Percentiles rank a stretch among this genome's conserved stretches.
Conservation (phyloP, 2,797 vertebrate species). For the Hoplostethus atlanticus region DNA sequence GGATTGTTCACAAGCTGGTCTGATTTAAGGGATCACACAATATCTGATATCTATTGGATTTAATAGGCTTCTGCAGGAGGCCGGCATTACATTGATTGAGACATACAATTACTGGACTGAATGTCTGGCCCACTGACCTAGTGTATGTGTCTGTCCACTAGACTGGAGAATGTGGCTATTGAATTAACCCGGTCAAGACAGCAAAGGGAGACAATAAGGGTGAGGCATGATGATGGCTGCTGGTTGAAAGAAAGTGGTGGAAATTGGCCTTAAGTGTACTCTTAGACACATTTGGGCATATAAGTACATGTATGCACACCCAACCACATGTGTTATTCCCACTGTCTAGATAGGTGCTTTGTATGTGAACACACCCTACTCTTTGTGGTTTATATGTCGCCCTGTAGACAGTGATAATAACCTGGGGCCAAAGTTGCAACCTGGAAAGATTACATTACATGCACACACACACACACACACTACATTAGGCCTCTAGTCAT, state of each 20-base stretch:
- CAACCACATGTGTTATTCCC: neutral
- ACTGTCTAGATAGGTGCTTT: slow-evolving; percentile 19
- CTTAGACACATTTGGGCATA: slow-evolving; percentile 14
- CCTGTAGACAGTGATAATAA: slow-evolving; percentile 36
- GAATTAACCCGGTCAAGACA: slow-evolving; percentile 72
- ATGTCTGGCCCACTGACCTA: slow-evolving; percentile 71
- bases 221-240: slow-evolving; percentile 8
- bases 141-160: slow-evolving; percentile 22
- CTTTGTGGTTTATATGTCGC: slow-evolving; percentile 29
- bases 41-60: slow-evolving; percentile 37
- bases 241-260: slow-evolving; percentile 23
- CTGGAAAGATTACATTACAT: slow-evolving; percentile 25
- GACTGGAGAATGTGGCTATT: slow-evolving; percentile 53
- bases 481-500: too few relatives aligned
- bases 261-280: slow-evolving; percentile 20
- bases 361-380: slow-evolving; percentile 40
- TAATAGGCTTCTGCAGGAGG: slow-evolving; percentile 2
- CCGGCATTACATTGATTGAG: slow-evolving; percentile 9
- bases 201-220: slow-evolving; percentile 52
- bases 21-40: slow-evolving; percentile 48
- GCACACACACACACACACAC: neutral
- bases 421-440: slow-evolving; percentile 49
- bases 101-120: slow-evolving; percentile 42
- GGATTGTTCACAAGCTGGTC: slow-evolving; percentile 50
- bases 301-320: neutral